phyloP scores from a whole-genome alignment of 2,797 vertebrate genomes.

The Leuciscus waleckii region DNA sequence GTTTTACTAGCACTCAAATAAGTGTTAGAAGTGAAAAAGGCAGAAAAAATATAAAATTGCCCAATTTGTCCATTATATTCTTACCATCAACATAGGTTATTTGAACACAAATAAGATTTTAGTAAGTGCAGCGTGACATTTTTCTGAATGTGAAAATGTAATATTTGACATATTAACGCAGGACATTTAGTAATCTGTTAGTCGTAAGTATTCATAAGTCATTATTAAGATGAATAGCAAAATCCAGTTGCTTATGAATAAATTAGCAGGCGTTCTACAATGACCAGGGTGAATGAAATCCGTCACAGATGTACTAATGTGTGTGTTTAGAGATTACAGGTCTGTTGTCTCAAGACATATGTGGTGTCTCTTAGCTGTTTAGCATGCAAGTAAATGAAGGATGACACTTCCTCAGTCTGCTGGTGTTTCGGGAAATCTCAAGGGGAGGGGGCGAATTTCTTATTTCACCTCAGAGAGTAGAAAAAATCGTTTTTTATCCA shows the following conservation, averaged over 20 bases:
- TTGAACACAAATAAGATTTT: not conserved
- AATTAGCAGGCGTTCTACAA: not conserved
- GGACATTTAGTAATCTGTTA: slow-evolving; percentile 48
- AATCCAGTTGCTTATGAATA: not conserved
- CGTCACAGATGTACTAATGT: slow-evolving; percentile 20
- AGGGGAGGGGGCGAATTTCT: slow-evolving; percentile 9
- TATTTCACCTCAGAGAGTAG: slow-evolving; percentile 23
- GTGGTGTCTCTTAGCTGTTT: slow-evolving; percentile 56
- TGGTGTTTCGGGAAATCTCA: slow-evolving; percentile 50
- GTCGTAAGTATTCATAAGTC: slow-evolving; percentile 21
- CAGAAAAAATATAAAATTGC: not conserved
- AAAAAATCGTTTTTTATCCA: slow-evolving; percentile 3
- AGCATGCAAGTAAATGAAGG: slow-evolving; percentile 60
- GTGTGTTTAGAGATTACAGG: slow-evolving; percentile 39
- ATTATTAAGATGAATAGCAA: not conserved
- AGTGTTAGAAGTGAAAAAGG: not conserved
- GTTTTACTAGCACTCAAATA: not conserved
- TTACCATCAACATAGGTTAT: not conserved
- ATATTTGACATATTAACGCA: not conserved
- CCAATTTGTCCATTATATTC: not conserved
- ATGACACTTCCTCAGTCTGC: slow-evolving; percentile 59
- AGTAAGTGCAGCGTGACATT: not conserved
- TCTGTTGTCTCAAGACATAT: slow-evolving; percentile 55
- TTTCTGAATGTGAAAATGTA: not conserved
- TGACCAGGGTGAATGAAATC: slow-evolving; percentile 10